These are phyloP conservation scores for Eleutherodactylus coqui DNA, from an alignment of 2,797 vertebrate genomes.

Conservation along the genomic window DNA sequence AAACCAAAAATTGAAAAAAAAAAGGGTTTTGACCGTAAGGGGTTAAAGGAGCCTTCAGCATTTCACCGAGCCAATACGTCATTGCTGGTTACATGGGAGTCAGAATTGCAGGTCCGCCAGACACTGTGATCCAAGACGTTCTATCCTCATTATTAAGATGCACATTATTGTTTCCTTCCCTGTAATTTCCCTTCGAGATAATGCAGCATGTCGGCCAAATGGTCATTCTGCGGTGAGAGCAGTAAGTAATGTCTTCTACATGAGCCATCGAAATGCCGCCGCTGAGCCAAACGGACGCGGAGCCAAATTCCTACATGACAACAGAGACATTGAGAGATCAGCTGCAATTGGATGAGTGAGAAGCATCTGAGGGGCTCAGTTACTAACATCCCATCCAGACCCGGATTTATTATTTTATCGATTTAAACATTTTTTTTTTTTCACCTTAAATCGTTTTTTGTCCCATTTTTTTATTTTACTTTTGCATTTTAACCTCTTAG, in stretches of 20 bases:
- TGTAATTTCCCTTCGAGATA: background rate
- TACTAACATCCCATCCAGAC: too few relatives aligned
- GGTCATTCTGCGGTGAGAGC: background rate
- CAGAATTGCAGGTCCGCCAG: background rate
- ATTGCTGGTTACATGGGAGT: too few relatives aligned
- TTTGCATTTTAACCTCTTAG: too few relatives aligned
- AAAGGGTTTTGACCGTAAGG: too few relatives aligned
- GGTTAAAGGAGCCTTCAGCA: background rate
- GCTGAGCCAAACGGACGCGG: background rate
- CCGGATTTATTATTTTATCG: too few relatives aligned
- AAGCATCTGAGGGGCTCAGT: too few relatives aligned
- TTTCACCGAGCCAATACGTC: too few relatives aligned
- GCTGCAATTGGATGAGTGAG: background rate
- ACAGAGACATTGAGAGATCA: background rate
- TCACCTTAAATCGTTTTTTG: too few relatives aligned
- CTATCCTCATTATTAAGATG: background rate
- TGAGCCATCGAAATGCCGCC: background rate
- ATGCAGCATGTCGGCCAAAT: background rate
- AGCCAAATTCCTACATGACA: background rate
- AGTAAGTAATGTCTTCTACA: conserved; percentile 5
- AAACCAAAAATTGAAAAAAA: too few relatives aligned
- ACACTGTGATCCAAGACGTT: background rate
- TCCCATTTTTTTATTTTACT: too few relatives aligned
- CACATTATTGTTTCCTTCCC: background rate
- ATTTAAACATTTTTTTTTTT: too few relatives aligned